A percentile compares a stretch with the other conserved stretches of the same genome.
phyloP scores from a whole-genome alignment of 64 coral and sea anemone species.

The Pocillopora verrucosa region DNA sequence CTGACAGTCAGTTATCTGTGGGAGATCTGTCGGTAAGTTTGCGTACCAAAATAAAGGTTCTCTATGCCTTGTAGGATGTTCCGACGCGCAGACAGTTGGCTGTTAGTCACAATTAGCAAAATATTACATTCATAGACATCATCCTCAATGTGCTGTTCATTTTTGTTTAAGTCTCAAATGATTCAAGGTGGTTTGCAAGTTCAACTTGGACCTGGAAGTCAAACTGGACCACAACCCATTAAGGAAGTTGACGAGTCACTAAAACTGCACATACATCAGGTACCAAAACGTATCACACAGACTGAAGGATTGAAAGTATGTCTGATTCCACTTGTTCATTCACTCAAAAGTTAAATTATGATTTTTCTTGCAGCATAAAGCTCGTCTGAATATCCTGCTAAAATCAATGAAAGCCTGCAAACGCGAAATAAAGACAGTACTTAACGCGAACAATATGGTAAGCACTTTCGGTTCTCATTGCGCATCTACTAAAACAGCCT shows the following conservation, averaged over 20 bases:
- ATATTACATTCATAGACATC: no score
- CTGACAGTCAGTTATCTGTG: no score
- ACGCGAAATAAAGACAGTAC: constrained; percentile 89
- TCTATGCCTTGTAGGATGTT: no score
- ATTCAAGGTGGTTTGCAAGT: constrained; percentile 63
- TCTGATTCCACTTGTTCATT: no score
- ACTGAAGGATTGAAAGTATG: no score
- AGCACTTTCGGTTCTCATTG: neutral
- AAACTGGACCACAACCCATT: constrained; percentile 30
- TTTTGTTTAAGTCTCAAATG: neutral
- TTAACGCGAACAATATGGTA: constrained; percentile 87
- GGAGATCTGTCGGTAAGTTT: no score
- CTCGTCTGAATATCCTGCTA: constrained; percentile 73
- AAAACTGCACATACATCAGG: constrained; percentile 76
- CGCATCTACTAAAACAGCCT: no score
- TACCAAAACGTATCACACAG: neutral
- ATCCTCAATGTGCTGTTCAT: neutral
- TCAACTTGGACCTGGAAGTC: constrained; percentile 16
- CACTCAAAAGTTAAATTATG: neutral
- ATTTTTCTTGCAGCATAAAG: constrained; percentile 61
- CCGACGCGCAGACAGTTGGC: no score
- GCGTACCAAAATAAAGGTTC: no score
- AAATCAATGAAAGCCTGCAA: constrained; percentile 98
- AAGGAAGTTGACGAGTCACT: constrained; percentile 76
- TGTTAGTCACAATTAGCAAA: no score